These are phyloP conservation scores for Andrena bucephala DNA, from an alignment of 2,888 invertebrate genomes.

Conservation along the genomic window DNA sequence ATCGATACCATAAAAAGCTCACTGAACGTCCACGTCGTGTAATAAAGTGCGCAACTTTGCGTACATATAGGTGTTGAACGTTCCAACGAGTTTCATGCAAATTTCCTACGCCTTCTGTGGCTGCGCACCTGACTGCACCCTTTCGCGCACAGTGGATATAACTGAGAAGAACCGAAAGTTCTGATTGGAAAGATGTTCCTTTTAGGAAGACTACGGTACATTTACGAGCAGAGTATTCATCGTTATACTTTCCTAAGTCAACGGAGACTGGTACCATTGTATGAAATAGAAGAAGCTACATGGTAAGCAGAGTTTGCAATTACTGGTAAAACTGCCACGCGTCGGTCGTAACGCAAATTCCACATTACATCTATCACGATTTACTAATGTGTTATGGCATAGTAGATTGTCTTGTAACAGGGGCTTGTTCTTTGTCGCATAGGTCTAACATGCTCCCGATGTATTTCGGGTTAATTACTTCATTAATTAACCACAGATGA, in stretches of 20 bases:
- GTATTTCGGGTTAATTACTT: slow-evolving; percentile 33
- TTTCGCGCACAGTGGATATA: not conserved
- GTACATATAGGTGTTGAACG: slow-evolving; percentile 9
- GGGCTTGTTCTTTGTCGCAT: not conserved
- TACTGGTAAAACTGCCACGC: not conserved
- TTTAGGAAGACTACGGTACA: too few species aligned
- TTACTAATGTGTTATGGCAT: not conserved
- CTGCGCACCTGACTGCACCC: not conserved
- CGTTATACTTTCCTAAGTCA: too few species aligned
- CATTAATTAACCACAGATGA: slow-evolving; percentile 27
- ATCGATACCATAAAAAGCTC: slow-evolving; percentile 78
- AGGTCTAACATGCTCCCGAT: not conserved
- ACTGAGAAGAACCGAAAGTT: too few species aligned
- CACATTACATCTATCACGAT: not conserved
- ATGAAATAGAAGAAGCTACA: too few species aligned
- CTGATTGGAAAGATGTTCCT: too few species aligned
- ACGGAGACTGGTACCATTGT: too few species aligned
- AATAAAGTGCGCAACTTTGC: slow-evolving; percentile 25
- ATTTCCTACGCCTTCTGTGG: slow-evolving; percentile 12
- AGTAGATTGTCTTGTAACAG: not conserved
- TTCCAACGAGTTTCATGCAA: slow-evolving; percentile 14
- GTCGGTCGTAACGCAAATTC: not conserved
- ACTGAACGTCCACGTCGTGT: slow-evolving; percentile 18
- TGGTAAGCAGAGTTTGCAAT: not conserved
- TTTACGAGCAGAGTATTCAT: too few species aligned